These are phyloP conservation scores for Cheilosia soror DNA, from an alignment of 2,888 invertebrate genomes.

Conservation along the genomic window DNA sequence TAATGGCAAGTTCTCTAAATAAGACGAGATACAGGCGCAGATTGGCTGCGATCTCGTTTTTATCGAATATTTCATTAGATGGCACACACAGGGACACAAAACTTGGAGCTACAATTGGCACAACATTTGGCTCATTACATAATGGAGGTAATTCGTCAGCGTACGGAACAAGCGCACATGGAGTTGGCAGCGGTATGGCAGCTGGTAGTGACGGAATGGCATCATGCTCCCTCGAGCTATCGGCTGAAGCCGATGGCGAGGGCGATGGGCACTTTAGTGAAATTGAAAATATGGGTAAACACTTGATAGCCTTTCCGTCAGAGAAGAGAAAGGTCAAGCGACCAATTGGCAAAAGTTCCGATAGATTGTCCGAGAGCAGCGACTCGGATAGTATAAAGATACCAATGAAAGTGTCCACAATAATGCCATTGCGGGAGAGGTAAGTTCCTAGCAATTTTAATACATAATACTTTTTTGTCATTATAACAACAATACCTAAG, in stretches of 20 bases:
- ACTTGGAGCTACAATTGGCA: slow-evolving; percentile 84
- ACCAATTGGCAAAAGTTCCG: slow-evolving; percentile 82
- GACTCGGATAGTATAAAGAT: slow-evolving; percentile 90
- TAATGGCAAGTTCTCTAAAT: slow-evolving; percentile 84
- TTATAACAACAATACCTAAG: too few relatives aligned
- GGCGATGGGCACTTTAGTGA: slow-evolving; percentile 84
- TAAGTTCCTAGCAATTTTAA: slow-evolving; percentile 79
- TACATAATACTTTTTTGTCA: too few relatives aligned
- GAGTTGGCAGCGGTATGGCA: slow-evolving; percentile 55
- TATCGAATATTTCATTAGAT: slow-evolving; percentile 97
- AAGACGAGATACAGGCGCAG: slow-evolving; percentile 91
- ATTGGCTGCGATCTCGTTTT: slow-evolving; percentile 96
- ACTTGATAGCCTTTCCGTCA: slow-evolving; percentile 81
- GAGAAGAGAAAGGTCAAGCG: slow-evolving; percentile 82
- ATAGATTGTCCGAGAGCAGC: slow-evolving; percentile 88
- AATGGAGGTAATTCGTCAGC: slow-evolving; percentile 67
- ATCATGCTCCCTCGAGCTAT: slow-evolving; percentile 82
- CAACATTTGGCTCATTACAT: slow-evolving; percentile 78
- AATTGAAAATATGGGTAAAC: slow-evolving; percentile 83
- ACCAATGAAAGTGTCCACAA: slow-evolving; percentile 86
- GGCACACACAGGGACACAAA: slow-evolving; percentile 92
- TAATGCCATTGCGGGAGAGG: slow-evolving; percentile 86
- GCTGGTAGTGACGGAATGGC: slow-evolving; percentile 79
- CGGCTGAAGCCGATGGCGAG: slow-evolving; percentile 82
- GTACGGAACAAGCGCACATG: slow-evolving; percentile 53